Evolutionary conservation across 1,140 invertebrate genomes (phyloP).

Genomic region (Goniozus legneri): DNA sequence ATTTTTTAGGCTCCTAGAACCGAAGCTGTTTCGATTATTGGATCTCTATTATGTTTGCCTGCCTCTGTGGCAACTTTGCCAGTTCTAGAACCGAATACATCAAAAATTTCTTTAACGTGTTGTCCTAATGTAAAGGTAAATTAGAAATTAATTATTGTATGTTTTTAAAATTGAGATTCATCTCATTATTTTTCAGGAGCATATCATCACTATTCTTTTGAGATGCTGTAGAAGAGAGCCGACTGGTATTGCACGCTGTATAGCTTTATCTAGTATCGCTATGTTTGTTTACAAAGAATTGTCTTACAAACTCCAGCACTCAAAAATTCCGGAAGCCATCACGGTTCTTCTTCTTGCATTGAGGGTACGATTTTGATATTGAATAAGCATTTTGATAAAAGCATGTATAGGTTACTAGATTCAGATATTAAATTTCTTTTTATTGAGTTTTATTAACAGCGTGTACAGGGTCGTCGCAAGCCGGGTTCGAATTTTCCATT

Average conservation of each 20-base stretch:
- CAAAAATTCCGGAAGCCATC: slow-evolving; percentile 77
- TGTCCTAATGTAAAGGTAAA: slow-evolving; percentile 78
- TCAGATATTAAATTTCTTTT: no score
- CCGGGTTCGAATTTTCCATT: slow-evolving; percentile 41
- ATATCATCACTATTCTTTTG: slow-evolving; percentile 82
- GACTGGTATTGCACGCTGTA: slow-evolving; percentile 82
- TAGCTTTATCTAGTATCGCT: slow-evolving; percentile 83
- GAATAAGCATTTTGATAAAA: no score
- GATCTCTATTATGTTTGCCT: slow-evolving; percentile 79
- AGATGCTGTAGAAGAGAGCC: slow-evolving; percentile 84
- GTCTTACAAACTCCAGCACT: slow-evolving; percentile 62
- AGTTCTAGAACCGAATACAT: slow-evolving; percentile 74
- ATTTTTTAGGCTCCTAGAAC: slow-evolving; percentile 67
- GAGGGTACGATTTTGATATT: slow-evolving; percentile 53
- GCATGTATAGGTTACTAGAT: neutral
- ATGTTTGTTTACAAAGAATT: slow-evolving; percentile 81
- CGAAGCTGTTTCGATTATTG: slow-evolving; percentile 89
- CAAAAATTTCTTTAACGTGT: slow-evolving; percentile 65
- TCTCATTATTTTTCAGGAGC: slow-evolving; percentile 65
- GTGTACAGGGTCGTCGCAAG: slow-evolving; percentile 31
- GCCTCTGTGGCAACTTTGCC: slow-evolving; percentile 72
- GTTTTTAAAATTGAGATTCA: neutral
- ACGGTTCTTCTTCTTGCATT: slow-evolving; percentile 83
- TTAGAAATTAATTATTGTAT: neutral
- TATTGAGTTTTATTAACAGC: slow-evolving; percentile 32